Percentiles rank a stretch among this genome's conserved stretches.
phyloP scores from a whole-genome alignment of 2,888 invertebrate species.

The Aleiodes leptofemur region DNA sequence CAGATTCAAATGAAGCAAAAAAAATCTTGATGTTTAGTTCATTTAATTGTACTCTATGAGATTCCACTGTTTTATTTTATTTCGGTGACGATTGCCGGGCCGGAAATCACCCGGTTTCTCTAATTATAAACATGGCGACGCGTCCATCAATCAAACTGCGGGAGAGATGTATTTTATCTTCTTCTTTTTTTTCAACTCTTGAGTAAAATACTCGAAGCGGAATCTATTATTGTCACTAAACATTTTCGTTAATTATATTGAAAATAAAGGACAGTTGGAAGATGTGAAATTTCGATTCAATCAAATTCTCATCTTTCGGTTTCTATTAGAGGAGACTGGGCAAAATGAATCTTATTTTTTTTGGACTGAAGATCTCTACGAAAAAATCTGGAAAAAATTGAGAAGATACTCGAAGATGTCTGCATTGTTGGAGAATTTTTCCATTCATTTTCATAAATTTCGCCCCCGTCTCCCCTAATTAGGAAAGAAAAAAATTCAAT shows the following conservation, averaged over 20 bases:
- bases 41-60: background rate
- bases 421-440: background rate
- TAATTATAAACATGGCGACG: constrained; percentile 74
- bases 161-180: constrained; percentile 25
- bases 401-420: too few relatives aligned
- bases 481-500: too few relatives aligned
- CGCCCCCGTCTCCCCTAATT: too few relatives aligned
- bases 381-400: too few relatives aligned
- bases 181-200: constrained; percentile 6
- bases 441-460: background rate
- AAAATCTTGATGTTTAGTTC: background rate
- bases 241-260: constrained; percentile 21
- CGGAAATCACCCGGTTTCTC: constrained; percentile 59
- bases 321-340: too few relatives aligned
- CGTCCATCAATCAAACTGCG: constrained; percentile 71
- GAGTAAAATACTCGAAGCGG: constrained; percentile 23
- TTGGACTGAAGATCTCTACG: too few relatives aligned
- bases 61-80: constrained; percentile 2
- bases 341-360: too few relatives aligned
- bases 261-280: background rate
- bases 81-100: constrained; percentile 40
- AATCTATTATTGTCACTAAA: constrained; percentile 43
- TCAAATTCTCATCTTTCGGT: too few relatives aligned
- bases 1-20: too few relatives aligned
- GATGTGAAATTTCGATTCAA: too few relatives aligned